These are phyloP conservation scores for Lerema accius DNA, from an alignment of 1,140 invertebrate species.

Conservation along the genomic window DNA sequence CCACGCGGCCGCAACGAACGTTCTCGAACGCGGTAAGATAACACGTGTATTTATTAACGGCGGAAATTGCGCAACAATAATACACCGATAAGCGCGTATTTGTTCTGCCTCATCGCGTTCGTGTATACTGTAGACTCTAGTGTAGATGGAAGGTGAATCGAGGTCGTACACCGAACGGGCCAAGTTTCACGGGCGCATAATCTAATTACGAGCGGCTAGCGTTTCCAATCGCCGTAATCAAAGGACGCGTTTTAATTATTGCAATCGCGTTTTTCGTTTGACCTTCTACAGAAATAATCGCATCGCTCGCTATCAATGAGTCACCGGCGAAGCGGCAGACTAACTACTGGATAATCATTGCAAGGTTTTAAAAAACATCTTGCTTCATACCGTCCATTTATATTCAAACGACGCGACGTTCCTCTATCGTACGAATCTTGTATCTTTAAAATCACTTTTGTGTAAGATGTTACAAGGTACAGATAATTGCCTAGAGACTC, in stretches of 20 bases:
- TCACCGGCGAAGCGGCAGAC: slow-evolving; percentile 1
- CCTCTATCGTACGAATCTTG: too few species aligned
- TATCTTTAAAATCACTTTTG: too few species aligned
- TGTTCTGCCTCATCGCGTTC: slow-evolving; percentile 34
- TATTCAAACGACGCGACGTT: too few species aligned
- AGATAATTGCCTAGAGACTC: slow-evolving; percentile 34
- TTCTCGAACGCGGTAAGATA: slow-evolving; percentile 69
- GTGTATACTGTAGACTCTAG: slow-evolving; percentile 34
- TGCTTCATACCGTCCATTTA: not conserved
- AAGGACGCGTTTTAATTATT: slow-evolving; percentile 47
- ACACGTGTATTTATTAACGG: slow-evolving; percentile 61
- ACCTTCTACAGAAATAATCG: slow-evolving; percentile 37
- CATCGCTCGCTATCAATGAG: slow-evolving; percentile 27
- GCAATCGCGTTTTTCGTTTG: slow-evolving; percentile 39
- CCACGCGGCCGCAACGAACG: slow-evolving; percentile 59
- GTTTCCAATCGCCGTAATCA: slow-evolving; percentile 55
- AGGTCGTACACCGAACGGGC: slow-evolving; percentile 41
- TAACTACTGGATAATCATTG: too few species aligned
- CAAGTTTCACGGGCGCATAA: slow-evolving; percentile 47
- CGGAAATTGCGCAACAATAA: slow-evolving; percentile 57
- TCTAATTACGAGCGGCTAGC: too few species aligned
- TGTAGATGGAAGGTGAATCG: slow-evolving; percentile 43
- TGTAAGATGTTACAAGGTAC: too few species aligned
- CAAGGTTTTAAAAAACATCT: too few species aligned
- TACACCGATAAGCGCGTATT: slow-evolving; percentile 48